Conservation (phyloP, 1,140 invertebrate genomes). For the Drosophila aff. region DNA sequence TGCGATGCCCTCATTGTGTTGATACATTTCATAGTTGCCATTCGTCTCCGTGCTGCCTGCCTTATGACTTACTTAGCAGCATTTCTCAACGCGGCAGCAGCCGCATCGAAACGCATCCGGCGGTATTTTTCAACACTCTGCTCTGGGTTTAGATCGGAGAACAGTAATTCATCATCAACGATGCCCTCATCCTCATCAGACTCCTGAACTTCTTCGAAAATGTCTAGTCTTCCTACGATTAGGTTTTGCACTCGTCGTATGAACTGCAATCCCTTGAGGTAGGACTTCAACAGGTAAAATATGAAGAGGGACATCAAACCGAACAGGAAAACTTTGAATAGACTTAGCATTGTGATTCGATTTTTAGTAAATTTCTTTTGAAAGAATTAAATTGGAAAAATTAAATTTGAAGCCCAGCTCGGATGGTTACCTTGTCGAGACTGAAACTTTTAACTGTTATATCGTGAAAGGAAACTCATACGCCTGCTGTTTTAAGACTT, state of each 20-base stretch:
- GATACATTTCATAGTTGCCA: too few relatives aligned
- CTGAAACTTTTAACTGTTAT: background rate
- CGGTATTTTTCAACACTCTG: slow-evolving; percentile 30
- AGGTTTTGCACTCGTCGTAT: background rate
- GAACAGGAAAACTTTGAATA: background rate
- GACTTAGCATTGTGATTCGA: background rate
- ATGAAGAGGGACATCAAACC: background rate
- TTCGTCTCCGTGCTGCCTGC: background rate
- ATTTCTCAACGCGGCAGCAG: background rate
- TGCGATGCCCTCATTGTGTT: background rate
- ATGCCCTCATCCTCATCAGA: slow-evolving; percentile 3
- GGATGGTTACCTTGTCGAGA: background rate
- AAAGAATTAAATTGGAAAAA: background rate
- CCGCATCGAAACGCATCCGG: slow-evolving; percentile 5
- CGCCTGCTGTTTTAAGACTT: background rate
- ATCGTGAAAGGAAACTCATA: background rate
- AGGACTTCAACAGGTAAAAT: background rate
- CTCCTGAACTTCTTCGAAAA: background rate
- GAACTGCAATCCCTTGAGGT: background rate
- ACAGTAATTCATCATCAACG: slow-evolving; percentile 1
- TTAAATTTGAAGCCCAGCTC: background rate
- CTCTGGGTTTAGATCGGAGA: slow-evolving; percentile 23
- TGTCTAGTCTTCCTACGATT: background rate
- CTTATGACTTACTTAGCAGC: background rate
- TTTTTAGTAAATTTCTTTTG: background rate